Evolutionary conservation across 2,888 invertebrate species (phyloP).

Genomic region (Drosophila pseudotakahashii): DNA sequence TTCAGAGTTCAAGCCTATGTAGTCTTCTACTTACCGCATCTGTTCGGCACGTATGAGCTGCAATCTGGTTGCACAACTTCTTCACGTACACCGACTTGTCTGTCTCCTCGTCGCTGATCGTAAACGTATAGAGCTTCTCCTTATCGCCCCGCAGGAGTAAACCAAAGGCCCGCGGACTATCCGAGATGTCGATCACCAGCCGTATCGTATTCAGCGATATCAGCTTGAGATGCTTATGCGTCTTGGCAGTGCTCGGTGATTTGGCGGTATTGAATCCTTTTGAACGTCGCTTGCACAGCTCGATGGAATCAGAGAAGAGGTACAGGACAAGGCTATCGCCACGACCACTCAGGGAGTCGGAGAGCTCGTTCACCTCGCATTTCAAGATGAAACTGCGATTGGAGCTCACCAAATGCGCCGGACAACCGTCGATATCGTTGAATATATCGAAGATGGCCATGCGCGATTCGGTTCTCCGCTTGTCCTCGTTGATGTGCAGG

Average conservation of each 20-base stretch:
- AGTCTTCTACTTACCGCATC: slow-evolving; percentile 90
- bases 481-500: slow-evolving; percentile 99
- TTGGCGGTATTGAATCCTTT: slow-evolving; percentile 90
- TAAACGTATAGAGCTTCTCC: slow-evolving; percentile 94
- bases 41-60: slow-evolving; percentile 95
- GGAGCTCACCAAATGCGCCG: slow-evolving; percentile 96
- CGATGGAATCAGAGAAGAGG: slow-evolving; percentile 96
- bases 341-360: slow-evolving; percentile 92
- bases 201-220: slow-evolving; percentile 95
- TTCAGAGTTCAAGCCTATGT: background rate
- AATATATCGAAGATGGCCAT: slow-evolving; percentile 98
- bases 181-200: slow-evolving; percentile 94
- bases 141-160: slow-evolving; percentile 94
- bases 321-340: slow-evolving; percentile 95
- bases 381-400: slow-evolving; percentile 95
- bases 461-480: slow-evolving; percentile 97
- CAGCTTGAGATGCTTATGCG: slow-evolving; percentile 95
- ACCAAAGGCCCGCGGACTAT: slow-evolving; percentile 95
- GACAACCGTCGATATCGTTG: slow-evolving; percentile 99
- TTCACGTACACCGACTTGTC: slow-evolving; percentile 93
- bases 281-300: slow-evolving; percentile 94
- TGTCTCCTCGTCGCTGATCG: slow-evolving; percentile 92
- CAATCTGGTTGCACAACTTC: slow-evolving; percentile 94
- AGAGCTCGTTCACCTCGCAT: slow-evolving; percentile 94
- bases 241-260: slow-evolving; percentile 91